Base-by-base conservation (phyloP, 2,797 vertebrate genomes). In the Acanthopagrus latus region DNA sequence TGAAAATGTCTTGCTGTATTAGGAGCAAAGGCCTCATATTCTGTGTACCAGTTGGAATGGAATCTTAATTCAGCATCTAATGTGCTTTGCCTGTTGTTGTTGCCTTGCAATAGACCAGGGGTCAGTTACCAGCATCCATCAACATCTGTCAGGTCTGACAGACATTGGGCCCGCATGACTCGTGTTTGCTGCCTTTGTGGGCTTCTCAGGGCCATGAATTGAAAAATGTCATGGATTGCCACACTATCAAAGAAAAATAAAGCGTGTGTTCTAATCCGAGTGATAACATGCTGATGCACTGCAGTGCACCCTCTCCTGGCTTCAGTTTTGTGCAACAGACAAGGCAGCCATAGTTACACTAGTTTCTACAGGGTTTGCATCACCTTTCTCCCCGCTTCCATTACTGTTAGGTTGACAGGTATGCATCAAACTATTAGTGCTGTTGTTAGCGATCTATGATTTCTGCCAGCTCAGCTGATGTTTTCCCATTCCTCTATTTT, bases 161-260 rank as follows among this genome's bases (percentile, higher is more conserved):
- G 59, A 67, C 50, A 71, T 56, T 65, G 48, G 23, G 71, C 51
- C 69, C 12, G 0, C 41, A 86, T 23, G 65, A 55, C 41, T 65
- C 7, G 0, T 52, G 55, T 74, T 74, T 70, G 29, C 50, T 83
- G 80, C 51, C 69, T 84, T 76, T 81, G 62, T 71, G 54, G 48
- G 57, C 51, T 78, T 83, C 67, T 78, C 50, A 51, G 29, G 74
- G 62, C 71, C 79, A 38, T 66, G 48, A 80, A 85, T 87, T 83
- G 83, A 88, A 79, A 87, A 86, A 76, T 88, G 50, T 76, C 71
- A 87, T 58, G 38, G 52, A 80, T 64, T 86, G 88, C 82, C 87
- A 86, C 82, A 76, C 69, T 66, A 76, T 86, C 83, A 86, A 76
- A 83, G 69, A 84, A 86, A 86, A 76, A 78, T 70, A 65, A 72